Evolutionary conservation across 2,113 vertebrate species (phyloP).

Genomic region (Podarcis cretensis): DNA sequence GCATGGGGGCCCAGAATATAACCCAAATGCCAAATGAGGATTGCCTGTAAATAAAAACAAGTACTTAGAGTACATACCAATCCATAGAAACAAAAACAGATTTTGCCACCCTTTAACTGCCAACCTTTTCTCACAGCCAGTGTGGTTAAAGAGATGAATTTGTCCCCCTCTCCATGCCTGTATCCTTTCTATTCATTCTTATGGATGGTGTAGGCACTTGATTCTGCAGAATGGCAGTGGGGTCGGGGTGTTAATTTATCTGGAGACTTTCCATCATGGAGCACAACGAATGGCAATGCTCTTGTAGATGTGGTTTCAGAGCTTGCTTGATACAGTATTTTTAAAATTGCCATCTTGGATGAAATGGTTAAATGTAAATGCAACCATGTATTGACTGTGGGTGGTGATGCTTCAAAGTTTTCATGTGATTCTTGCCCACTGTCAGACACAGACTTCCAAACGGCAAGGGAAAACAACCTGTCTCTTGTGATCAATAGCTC

Average conservation of each 20-base stretch:
- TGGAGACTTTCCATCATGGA: neutral
- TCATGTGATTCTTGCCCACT: conserved; percentile 57
- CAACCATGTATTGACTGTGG: conserved; percentile 8
- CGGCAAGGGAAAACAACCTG: conserved; percentile 62
- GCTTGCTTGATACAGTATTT: neutral
- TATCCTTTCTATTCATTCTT: neutral
- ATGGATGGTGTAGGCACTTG: neutral
- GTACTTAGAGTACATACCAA: neutral
- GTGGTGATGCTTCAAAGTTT: conserved; percentile 45
- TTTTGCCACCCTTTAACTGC: neutral
- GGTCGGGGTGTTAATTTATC: neutral
- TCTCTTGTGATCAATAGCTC: conserved; percentile 64
- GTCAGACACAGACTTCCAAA: conserved; percentile 49
- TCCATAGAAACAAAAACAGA: neutral
- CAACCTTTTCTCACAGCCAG: neutral
- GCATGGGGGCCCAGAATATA: too few species aligned
- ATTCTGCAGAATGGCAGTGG: neutral
- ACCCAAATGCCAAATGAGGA: too few species aligned
- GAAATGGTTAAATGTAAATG: neutral
- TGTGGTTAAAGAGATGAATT: neutral
- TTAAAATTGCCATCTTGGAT: neutral
- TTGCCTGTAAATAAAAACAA: neutral
- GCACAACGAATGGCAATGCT: neutral
- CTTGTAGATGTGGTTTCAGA: neutral
- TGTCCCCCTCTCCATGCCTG: neutral